Percentiles rank a stretch among this genome's conserved stretches.
Evolutionary conservation across 2,888 invertebrate genomes (phyloP).

Genomic region (Polyommatus iphigenia): DNA sequence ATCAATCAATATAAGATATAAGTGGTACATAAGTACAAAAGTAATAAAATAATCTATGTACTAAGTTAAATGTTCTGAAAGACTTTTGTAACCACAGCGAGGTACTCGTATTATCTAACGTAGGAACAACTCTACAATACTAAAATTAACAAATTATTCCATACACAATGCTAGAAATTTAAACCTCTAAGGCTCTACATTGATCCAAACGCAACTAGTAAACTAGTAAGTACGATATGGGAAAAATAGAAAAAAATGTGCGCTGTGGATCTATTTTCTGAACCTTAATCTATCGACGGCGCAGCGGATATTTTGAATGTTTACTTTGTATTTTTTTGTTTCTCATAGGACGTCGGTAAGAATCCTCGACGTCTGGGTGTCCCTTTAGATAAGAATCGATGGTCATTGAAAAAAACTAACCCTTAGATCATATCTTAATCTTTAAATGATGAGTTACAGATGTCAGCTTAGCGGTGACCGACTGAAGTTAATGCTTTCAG

Average conservation of each 20-base stretch:
- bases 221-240: background rate
- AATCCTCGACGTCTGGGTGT: conserved; percentile 51
- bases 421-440: conserved; percentile 54
- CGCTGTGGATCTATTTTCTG: background rate
- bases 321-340: conserved; percentile 53
- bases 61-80: too few species aligned
- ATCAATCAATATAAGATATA: too few species aligned
- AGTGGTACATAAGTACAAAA: too few species aligned
- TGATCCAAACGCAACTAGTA: too few species aligned
- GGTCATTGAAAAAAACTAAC: conserved; percentile 53
- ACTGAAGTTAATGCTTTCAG: conserved; percentile 15
- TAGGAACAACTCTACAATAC: too few species aligned
- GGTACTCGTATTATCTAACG: too few species aligned
- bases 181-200: too few species aligned
- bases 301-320: conserved; percentile 54
- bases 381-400: conserved; percentile 55
- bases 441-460: conserved; percentile 51
- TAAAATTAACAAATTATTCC: too few species aligned
- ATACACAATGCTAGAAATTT: too few species aligned
- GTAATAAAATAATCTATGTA: too few species aligned
- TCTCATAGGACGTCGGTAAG: conserved; percentile 43
- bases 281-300: background rate
- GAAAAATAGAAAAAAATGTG: background rate
- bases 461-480: conserved; percentile 30
- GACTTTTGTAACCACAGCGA: too few species aligned